A percentile compares a stretch with the other conserved stretches of the same genome.
phyloP scores from a whole-genome alignment of 2,888 invertebrate species.

The Vesta saturnalis region DNA sequence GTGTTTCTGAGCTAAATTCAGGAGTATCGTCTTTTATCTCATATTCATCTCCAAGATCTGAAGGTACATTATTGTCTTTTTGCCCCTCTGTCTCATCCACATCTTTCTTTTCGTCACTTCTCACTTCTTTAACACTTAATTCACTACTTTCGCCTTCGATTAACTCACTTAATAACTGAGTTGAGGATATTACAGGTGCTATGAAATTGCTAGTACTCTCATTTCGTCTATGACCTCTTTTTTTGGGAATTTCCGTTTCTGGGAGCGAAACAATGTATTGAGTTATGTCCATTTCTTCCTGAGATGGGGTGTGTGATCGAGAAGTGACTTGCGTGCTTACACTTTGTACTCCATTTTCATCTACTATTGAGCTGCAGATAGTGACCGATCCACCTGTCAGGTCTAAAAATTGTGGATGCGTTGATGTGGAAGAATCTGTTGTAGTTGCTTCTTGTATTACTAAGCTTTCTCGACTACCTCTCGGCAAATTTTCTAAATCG shows the following conservation, averaged over 20 bases:
- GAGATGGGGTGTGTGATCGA: constrained; percentile 53
- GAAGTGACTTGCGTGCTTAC: constrained; percentile 68
- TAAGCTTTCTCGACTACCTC: constrained; percentile 55
- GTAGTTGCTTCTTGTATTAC: constrained; percentile 41
- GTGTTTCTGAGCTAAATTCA: constrained; percentile 56
- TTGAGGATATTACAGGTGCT: constrained; percentile 35
- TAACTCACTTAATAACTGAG: constrained; percentile 35
- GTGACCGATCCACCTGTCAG: constrained; percentile 63
- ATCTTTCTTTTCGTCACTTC: constrained; percentile 62
- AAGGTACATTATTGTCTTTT: constrained; percentile 63
- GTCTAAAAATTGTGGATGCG: constrained; percentile 51
- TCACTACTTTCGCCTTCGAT: constrained; percentile 57
- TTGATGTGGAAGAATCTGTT: constrained; percentile 60
- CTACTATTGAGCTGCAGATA: constrained; percentile 63
- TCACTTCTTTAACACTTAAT: constrained; percentile 61
- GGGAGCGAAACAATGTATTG: constrained; percentile 61
- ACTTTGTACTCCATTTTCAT: constrained; percentile 63
- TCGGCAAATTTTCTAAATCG: constrained; percentile 52
- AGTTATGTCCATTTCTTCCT: constrained; percentile 35
- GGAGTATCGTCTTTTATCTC: constrained; percentile 59
- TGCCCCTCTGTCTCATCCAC: constrained; percentile 60
- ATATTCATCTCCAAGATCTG: constrained; percentile 62
- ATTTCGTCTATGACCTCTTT: constrained; percentile 66
- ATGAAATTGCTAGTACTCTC: constrained; percentile 63
- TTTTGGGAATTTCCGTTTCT: constrained; percentile 58